A percentile compares a stretch with the other conserved stretches of the same genome.
Conservation (phyloP, 2,888 invertebrate genomes). For the Cantharis rustica region DNA sequence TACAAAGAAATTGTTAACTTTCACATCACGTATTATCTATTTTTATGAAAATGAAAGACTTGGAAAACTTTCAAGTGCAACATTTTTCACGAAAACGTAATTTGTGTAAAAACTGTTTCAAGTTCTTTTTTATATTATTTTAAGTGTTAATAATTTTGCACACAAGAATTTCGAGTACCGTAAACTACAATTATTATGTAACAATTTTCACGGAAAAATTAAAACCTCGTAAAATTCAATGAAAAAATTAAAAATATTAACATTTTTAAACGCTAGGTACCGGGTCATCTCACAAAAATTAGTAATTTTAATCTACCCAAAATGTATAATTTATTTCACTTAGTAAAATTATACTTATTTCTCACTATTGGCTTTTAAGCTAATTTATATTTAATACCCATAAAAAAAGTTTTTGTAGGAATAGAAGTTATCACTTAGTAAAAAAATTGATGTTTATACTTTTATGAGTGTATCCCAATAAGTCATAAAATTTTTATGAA, state of each 20-base stretch:
- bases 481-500: not conserved
- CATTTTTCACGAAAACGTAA: not conserved
- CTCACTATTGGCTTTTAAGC: not conserved
- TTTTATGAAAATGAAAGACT: not conserved
- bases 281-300: no score
- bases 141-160: not conserved
- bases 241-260: not conserved
- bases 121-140: not conserved
- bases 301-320: not conserved
- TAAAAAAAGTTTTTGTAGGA: not conserved
- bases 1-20: not conserved
- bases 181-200: not conserved
- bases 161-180: not conserved
- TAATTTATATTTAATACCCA: not conserved
- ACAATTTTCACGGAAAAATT: not conserved
- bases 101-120: not conserved
- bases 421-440: not conserved
- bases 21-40: slow-evolving; percentile 1
- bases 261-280: not conserved
- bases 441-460: not conserved
- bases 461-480: not conserved
- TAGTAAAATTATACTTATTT: not conserved
- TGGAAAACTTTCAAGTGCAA: not conserved
- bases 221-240: not conserved
- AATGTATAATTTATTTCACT: not conserved